Evolutionary conservation across 2,797 vertebrate species (phyloP), one percentile per base, ranked within the genome.

Genomic region (Fringilla coelebs): DNA sequence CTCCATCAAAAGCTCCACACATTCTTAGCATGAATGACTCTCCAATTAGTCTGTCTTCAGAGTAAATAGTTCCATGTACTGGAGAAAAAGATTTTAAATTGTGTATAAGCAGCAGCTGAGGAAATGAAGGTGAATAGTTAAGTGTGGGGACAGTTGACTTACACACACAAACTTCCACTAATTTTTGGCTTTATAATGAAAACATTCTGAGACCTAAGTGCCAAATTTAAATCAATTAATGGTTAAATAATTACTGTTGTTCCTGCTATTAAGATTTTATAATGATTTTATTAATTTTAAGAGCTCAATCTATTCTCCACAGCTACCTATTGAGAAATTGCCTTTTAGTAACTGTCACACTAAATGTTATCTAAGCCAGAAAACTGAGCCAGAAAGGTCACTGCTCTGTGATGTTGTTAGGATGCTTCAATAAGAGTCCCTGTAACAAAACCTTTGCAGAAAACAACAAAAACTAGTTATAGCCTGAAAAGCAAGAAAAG

Each of bases 161-260:
- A 36, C 1, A 8, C 4, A 48, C 1, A 38, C 2, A 55, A 48
- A 1, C 67, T 88, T 86, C 28, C 5, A 36, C 34, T 58, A 7
- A 19, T 25, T 90, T 57, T 77, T 61, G 29, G 7, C 31, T 65
- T 79, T 40, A 19, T n/a, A 31, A 49, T 25, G 3, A 62, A 76
- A 66, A 38, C 0, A 31, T 36, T 51, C 10, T 41, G 36, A 75
- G 3, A 41, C 2, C 3, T n/a, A 67, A 72, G 10, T 1, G 2
- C 4, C 7, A 46, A 72, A 76, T 60, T 55, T 45, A 57, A 70
- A 61, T 22, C 3, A 46, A 49, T 36, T 7, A 78, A 52, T 26
- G 13, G 17, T 20, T 21, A 26, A 32, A 46, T 41, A 54, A 29
- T 52, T 40, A 28, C 2, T 28, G 3, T 25, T 54, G 58, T 67